These are phyloP conservation scores for Athalia cordata DNA, from an alignment of 2,888 invertebrate genomes.

Conservation along the genomic window DNA sequence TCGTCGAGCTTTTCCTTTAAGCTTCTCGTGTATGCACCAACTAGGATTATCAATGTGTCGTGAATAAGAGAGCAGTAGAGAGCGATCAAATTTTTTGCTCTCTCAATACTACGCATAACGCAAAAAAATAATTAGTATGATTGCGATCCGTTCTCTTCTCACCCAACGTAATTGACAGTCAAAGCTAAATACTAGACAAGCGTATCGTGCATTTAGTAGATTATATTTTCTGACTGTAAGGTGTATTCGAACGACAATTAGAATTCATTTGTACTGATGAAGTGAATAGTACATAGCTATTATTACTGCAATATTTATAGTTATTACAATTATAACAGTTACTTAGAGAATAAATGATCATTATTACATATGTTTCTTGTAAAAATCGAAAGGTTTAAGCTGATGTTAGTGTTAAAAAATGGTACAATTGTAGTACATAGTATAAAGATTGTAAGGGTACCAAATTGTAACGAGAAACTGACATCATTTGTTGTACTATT, in stretches of 20 bases:
- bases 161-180: not conserved
- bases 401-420: not conserved
- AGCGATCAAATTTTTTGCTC: not conserved
- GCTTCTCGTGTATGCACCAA: not conserved
- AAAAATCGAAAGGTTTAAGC: constrained; percentile 17
- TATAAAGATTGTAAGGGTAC: constrained; percentile 15
- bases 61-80: constrained; percentile 1
- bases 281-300: constrained; percentile 8
- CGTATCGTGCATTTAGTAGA: constrained; percentile 32
- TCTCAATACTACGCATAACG: constrained; percentile 11
- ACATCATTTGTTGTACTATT: constrained; percentile 25
- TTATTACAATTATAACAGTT: constrained; percentile 17
- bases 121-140: constrained; percentile 3
- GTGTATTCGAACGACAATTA: constrained; percentile 23
- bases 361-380: constrained; percentile 5
- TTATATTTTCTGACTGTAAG: constrained; percentile 34
- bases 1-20: not conserved
- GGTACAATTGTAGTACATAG: constrained; percentile 8
- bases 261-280: constrained; percentile 5
- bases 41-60: not conserved
- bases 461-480: constrained; percentile 14
- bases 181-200: constrained; percentile 5
- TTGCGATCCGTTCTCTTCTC: not conserved
- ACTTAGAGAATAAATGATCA: constrained; percentile 30
- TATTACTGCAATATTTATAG: constrained; percentile 27